These are phyloP conservation scores for Spinus olivaceus DNA, from an alignment of 2,797 vertebrate species.

Conservation along the genomic window DNA sequence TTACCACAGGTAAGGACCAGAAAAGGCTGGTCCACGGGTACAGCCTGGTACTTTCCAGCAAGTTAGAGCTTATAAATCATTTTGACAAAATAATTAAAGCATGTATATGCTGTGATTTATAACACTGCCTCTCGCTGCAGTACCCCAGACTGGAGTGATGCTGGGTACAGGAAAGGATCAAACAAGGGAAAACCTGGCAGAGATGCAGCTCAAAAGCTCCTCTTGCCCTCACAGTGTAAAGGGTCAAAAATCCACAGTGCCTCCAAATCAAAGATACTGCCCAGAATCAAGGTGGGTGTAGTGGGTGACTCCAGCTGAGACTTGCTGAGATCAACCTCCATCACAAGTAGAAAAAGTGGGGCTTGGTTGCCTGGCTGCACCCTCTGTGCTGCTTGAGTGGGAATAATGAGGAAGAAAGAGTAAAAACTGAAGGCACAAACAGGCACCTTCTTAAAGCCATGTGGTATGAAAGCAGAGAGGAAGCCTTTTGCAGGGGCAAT, in stretches of 20 bases:
- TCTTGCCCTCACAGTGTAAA: accelerated
- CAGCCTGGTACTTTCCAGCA: slow-evolving; percentile 12
- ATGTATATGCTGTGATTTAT: slow-evolving; percentile 12
- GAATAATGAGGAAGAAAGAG: not conserved
- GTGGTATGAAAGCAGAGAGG: not conserved
- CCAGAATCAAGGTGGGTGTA: accelerated
- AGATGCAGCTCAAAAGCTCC: not conserved
- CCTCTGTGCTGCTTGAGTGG: not conserved
- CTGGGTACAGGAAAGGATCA: not conserved
- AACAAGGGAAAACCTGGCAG: not conserved
- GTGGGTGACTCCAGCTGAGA: not conserved
- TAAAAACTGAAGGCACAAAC: not conserved
- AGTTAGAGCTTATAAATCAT: slow-evolving; percentile 26
- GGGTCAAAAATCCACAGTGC: not conserved
- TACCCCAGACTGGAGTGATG: not conserved
- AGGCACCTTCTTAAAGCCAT: not conserved
- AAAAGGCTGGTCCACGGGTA: not conserved
- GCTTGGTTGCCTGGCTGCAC: not conserved
- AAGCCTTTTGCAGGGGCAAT: not conserved
- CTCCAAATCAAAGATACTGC: not conserved
- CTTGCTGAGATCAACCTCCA: not conserved
- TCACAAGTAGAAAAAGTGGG: not conserved
- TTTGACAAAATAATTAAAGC: slow-evolving; percentile 62
- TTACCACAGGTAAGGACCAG: not conserved
- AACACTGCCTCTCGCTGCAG: not conserved